Percentiles rank a stretch among this genome's conserved stretches.
These are phyloP conservation scores for Arrhopalites spinosus DNA, from an alignment of 2,888 invertebrate species.

Conservation along the genomic window DNA sequence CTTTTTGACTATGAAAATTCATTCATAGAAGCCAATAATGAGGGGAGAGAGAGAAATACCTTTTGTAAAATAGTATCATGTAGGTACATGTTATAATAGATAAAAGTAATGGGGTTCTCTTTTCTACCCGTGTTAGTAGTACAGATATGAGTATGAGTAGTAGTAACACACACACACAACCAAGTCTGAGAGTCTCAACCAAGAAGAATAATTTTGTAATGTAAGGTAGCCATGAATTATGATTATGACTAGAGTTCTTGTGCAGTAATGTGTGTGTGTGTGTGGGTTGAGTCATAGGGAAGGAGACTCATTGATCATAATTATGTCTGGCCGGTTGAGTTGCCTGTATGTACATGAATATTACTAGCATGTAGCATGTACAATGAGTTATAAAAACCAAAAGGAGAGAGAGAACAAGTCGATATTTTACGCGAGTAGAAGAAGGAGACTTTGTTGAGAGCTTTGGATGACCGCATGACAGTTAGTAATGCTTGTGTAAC, in stretches of 20 bases:
- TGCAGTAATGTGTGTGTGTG: neutral
- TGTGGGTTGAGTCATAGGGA: conserved; percentile 20
- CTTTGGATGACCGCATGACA: conserved; percentile 47
- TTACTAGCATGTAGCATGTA: too few species aligned
- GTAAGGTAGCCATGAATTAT: neutral
- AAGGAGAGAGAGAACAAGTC: conserved; percentile 1
- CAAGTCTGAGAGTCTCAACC: neutral
- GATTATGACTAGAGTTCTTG: neutral
- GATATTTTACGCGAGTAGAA: conserved; percentile 23
- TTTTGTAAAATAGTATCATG: too few species aligned
- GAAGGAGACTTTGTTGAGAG: conserved; percentile 39
- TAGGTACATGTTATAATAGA: too few species aligned
- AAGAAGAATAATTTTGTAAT: neutral
- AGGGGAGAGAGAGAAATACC: too few species aligned
- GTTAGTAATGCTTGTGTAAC: conserved; percentile 32
- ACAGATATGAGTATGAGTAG: too few species aligned
- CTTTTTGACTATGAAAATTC: too few species aligned
- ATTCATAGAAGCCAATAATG: too few species aligned
- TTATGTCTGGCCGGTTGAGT: conserved; percentile 39
- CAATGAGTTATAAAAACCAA: too few species aligned
- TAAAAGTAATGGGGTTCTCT: too few species aligned
- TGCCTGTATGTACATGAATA: neutral
- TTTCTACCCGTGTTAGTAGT: too few species aligned
- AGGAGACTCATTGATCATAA: conserved; percentile 56
- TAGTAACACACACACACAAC: neutral